Conservation (phyloP, 2,888 invertebrate species). For the Tortrix viridana region DNA sequence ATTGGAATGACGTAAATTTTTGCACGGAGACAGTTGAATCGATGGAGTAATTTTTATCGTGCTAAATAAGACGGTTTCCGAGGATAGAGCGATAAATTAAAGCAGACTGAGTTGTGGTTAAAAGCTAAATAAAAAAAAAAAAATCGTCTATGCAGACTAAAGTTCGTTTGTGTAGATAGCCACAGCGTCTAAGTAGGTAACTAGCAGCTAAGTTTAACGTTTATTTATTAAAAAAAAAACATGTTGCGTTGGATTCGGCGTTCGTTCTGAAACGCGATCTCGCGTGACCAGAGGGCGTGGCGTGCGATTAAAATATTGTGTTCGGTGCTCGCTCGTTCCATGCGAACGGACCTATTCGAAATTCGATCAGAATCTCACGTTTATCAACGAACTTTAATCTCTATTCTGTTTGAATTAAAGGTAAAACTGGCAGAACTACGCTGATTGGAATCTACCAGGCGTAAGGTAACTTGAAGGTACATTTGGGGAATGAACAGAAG, state of each 20-base stretch:
- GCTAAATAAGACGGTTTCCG: no score
- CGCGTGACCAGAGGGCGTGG: conserved; percentile 79
- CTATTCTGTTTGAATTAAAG: conserved; percentile 15
- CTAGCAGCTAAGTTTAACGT: conserved; percentile 5
- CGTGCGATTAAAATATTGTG: conserved; percentile 76
- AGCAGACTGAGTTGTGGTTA: no score
- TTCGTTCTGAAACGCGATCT: conserved; percentile 73
- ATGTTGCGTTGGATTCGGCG: conserved; percentile 16
- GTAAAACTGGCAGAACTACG: conserved; percentile 1
- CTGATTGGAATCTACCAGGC: conserved; percentile 1
- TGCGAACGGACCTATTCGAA: conserved; percentile 47
- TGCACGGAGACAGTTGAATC: no score
- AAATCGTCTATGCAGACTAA: no score
- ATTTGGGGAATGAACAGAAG: no score
- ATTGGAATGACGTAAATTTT: no score
- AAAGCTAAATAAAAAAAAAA: no score
- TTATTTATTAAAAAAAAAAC: conserved; percentile 1
- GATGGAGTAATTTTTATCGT: no score
- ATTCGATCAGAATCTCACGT: conserved; percentile 50
- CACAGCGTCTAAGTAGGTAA: neutral
- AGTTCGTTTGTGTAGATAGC: no score
- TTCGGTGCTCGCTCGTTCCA: conserved; percentile 49
- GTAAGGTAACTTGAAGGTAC: conserved; percentile 2
- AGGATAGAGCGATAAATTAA: no score
- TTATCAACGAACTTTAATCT: conserved; percentile 24